Base-by-base conservation (phyloP, 2,113 vertebrate species). In the Beaufortia kweichowensis region DNA sequence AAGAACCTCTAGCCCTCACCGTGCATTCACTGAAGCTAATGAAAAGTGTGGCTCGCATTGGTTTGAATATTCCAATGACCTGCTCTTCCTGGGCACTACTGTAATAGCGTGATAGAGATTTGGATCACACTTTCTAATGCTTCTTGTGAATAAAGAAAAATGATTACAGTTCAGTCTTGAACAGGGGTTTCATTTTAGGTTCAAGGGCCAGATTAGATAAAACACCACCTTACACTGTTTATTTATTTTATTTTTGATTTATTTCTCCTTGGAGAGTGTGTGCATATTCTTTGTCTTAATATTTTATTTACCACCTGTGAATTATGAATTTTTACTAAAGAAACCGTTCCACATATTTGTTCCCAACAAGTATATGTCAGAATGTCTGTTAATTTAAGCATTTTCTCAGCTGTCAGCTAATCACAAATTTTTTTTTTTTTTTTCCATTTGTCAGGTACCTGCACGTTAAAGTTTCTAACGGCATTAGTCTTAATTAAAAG, bases 401-500 rank as follows among this genome's bases (percentile, higher is more conserved):
- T n/a, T n/a, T 19, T 48, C 43, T 48, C 17, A 17, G 14, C 15
- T 48, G 15, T 11, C 35, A 39, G 35, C 35, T 39, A 39, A 39
- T 39, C 17, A 19, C 17, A 15, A 48, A 9, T 39, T 5, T 39
- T 69, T 70, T 48, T 19, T 33, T 21, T 24, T 48, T 24, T 41
- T 29, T 7, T 21, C 41, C 21, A 19, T 56, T 43, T 72, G 55
- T 72, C 69, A 59, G 53, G 31, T 39, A 59, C 33, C 31, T 26
- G 23, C 53, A n/a, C 7, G 19, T 72, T 28, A 12, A 72, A 59
- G 31, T 59, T 72, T 72, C 15, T 59, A 41, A 57, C 29, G 24
- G 15, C 69, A 59, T 59, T 72, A 59, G 15, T 72, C 10, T 19
- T 23, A 72, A 72, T 70, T 24, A 57, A 59, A 33, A 31, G 55